phyloP scores from a whole-genome alignment of 2,797 vertebrate genomes.

The Lates japonicus region DNA sequence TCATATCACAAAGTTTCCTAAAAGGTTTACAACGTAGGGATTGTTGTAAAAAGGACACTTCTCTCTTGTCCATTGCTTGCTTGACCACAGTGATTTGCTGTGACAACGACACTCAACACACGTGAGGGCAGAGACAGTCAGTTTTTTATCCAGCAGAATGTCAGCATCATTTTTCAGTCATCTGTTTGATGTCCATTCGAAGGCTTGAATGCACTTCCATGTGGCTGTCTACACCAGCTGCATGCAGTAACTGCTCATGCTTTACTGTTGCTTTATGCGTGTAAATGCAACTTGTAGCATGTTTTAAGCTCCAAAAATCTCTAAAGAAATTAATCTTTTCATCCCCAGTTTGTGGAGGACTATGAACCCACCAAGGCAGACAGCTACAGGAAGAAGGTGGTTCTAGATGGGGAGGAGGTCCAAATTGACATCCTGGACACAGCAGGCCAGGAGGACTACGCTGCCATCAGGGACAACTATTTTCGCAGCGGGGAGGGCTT shows the following conservation, averaged over 20 bases:
- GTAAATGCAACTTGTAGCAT: background rate
- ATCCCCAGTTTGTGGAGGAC: conserved; percentile 95
- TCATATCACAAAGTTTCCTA: background rate
- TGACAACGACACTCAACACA: background rate
- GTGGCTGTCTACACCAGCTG: background rate
- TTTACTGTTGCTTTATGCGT: background rate
- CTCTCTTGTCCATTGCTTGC: background rate
- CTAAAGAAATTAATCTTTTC: background rate
- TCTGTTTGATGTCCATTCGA: conserved; percentile 8
- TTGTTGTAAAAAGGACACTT: background rate
- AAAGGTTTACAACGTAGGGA: background rate
- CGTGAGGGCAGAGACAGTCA: background rate
- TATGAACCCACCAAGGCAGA: conserved; percentile 99
- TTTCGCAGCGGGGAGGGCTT: conserved; percentile 99
- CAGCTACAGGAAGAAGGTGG: conserved; percentile 99
- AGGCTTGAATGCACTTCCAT: background rate
- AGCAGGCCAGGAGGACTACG: conserved; percentile 98
- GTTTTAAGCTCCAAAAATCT: background rate
- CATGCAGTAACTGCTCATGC: background rate
- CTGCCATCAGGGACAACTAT: conserved; percentile 98
- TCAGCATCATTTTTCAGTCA: background rate
- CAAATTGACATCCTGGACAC: conserved; percentile 99
- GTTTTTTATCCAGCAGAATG: background rate
- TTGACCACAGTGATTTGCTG: conserved; percentile 10
- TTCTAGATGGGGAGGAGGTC: conserved; percentile 97